phyloP scores from a whole-genome alignment of 1,140 invertebrate genomes.

The Choristoneura fumiferana region DNA sequence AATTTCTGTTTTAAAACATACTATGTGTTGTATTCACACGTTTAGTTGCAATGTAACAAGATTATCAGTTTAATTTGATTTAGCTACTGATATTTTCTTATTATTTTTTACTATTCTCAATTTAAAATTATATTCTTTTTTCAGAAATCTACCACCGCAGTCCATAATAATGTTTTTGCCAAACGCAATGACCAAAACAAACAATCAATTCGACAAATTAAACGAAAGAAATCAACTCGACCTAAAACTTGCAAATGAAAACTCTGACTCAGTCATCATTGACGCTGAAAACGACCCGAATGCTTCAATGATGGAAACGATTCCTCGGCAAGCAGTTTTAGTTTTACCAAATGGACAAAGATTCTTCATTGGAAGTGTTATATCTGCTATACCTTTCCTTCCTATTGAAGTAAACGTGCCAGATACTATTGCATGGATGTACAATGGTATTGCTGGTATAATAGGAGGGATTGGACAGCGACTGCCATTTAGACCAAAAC shows the following conservation, averaged over 20 bases:
- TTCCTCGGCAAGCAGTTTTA: slow-evolving; percentile 39
- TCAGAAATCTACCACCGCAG: slow-evolving; percentile 32
- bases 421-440: slow-evolving; percentile 63
- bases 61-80: too few relatives aligned
- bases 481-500: slow-evolving; percentile 37
- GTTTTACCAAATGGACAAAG: slow-evolving; percentile 45
- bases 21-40: too few relatives aligned
- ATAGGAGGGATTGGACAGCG: slow-evolving; percentile 56
- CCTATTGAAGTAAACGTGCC: slow-evolving; percentile 76
- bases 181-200: slow-evolving; percentile 25
- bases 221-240: slow-evolving; percentile 28
- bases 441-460: slow-evolving; percentile 54
- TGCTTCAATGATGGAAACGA: slow-evolving; percentile 20
- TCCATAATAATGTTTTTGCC: slow-evolving; percentile 52
- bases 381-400: slow-evolving; percentile 65
- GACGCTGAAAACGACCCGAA: slow-evolving; percentile 39
- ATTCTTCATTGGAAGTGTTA: slow-evolving; percentile 55
- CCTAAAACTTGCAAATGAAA: slow-evolving; percentile 36
- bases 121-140: background rate
- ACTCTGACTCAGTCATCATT: slow-evolving; percentile 49
- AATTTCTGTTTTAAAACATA: too few relatives aligned
- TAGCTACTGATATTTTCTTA: too few relatives aligned
- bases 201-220: slow-evolving; percentile 21
- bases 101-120: too few relatives aligned
- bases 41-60: too few relatives aligned